Evolutionary conservation across 2,797 vertebrate genomes (phyloP).

Genomic region (Tenualosa ilisha): DNA sequence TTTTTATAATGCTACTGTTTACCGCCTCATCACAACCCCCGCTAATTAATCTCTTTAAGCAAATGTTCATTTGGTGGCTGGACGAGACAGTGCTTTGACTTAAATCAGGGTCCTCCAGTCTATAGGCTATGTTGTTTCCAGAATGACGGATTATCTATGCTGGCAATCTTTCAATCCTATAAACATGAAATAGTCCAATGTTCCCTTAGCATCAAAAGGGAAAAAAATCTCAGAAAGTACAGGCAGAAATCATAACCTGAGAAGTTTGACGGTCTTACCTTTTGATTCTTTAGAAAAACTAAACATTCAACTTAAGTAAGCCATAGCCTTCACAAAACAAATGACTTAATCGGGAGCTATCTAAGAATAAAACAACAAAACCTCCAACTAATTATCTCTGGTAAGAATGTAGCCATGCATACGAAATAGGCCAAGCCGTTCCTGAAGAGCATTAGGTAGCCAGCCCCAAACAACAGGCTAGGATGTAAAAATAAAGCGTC

Average conservation of each 20-base stretch:
- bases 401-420: conserved; percentile 26
- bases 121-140: conserved; percentile 4
- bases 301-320: neutral
- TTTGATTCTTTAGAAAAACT: conserved; percentile 1
- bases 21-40: conserved; percentile 1
- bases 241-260: conserved; percentile 5
- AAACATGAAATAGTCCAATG: conserved; percentile 11
- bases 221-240: conserved; percentile 17
- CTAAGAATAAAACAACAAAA: conserved; percentile 22
- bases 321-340: neutral
- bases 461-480: conserved; percentile 25
- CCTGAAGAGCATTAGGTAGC: conserved; percentile 50
- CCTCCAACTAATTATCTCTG: conserved; percentile 11
- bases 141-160: neutral
- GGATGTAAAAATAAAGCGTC: conserved; percentile 11
- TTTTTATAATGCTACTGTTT: conserved; percentile 28
- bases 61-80: neutral
- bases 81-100: neutral
- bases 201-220: conserved; percentile 18
- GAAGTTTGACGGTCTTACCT: neutral
- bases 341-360: neutral
- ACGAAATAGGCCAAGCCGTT: conserved; percentile 42
- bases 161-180: conserved; percentile 3
- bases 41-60: conserved; percentile 33
- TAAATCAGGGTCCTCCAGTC: neutral